Evolutionary conservation across 2,888 invertebrate genomes (phyloP).

Genomic region (Lasioglossum villosulum): DNA sequence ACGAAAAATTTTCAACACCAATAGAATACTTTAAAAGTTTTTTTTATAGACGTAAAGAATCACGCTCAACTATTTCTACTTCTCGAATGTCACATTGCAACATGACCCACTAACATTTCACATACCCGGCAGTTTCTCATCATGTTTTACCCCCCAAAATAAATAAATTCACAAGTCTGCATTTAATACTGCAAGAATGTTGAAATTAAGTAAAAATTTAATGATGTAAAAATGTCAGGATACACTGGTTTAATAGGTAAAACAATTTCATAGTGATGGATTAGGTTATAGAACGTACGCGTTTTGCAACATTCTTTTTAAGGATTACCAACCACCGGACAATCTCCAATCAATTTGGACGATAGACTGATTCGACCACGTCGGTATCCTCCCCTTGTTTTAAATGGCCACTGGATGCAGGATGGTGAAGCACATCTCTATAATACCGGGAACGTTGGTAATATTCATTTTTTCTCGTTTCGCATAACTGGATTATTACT

Average conservation of each 20-base stretch:
- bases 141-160: not conserved
- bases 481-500: not conserved
- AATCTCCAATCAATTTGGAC: conserved; percentile 77
- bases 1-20: not conserved
- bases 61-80: conserved; percentile 15
- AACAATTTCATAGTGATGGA: not conserved
- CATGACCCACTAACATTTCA: not conserved
- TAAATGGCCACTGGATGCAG: conserved; percentile 79
- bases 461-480: not conserved
- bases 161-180: conserved; percentile 23
- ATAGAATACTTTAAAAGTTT: not conserved
- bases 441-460: conserved; percentile 75
- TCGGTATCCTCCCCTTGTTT: conserved; percentile 70
- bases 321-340: conserved; percentile 68
- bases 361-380: conserved; percentile 64
- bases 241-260: conserved; percentile 51
- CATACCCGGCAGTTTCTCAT: not conserved
- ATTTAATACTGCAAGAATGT: not conserved
- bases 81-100: conserved; percentile 11
- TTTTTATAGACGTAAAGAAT: not conserved
- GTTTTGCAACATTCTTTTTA: conserved; percentile 6
- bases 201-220: not conserved
- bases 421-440: conserved; percentile 75
- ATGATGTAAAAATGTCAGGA: conserved; percentile 21
- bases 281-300: conserved; percentile 21